A percentile compares a stretch with the other conserved stretches of the same genome.
Evolutionary conservation across 2,888 invertebrate genomes (phyloP).

Genomic region (Gymnoscelis rufifasciata): DNA sequence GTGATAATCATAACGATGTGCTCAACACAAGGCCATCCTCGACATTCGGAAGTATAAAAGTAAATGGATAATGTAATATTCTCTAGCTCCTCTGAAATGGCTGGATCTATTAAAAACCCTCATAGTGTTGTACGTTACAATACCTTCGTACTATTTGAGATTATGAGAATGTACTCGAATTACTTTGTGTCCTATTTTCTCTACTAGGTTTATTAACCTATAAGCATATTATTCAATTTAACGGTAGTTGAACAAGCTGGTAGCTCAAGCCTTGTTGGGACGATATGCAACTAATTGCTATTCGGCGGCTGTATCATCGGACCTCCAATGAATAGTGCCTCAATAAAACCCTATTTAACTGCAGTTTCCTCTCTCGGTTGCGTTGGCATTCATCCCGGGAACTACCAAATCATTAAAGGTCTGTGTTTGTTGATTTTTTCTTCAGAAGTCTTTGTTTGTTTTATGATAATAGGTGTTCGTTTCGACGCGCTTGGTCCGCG

Average conservation of each 20-base stretch:
- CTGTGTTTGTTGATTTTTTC: constrained; percentile 71
- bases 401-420: constrained; percentile 72
- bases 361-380: constrained; percentile 64
- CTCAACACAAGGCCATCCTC: constrained; percentile 27
- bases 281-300: constrained; percentile 46
- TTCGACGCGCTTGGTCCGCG: constrained; percentile 56
- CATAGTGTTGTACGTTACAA: too few relatives aligned
- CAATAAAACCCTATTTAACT: constrained; percentile 71
- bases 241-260: neutral
- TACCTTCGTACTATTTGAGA: too few relatives aligned
- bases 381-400: constrained; percentile 70
- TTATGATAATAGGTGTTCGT: constrained; percentile 78
- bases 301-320: constrained; percentile 40
- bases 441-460: constrained; percentile 65
- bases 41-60: constrained; percentile 21
- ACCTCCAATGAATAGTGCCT: constrained; percentile 50
- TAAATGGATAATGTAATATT: constrained; percentile 12
- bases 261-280: neutral
- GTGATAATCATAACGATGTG: constrained; percentile 38
- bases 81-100: constrained; percentile 1
- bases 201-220: too few relatives aligned
- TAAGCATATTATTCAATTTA: too few relatives aligned
- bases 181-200: too few relatives aligned
- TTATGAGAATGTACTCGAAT: too few relatives aligned
- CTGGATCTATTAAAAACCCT: neutral